A percentile compares a stretch with the other conserved stretches of the same genome.
Conservation (phyloP, 2,797 vertebrate species). For the Muraenolepis orangiensis region DNA sequence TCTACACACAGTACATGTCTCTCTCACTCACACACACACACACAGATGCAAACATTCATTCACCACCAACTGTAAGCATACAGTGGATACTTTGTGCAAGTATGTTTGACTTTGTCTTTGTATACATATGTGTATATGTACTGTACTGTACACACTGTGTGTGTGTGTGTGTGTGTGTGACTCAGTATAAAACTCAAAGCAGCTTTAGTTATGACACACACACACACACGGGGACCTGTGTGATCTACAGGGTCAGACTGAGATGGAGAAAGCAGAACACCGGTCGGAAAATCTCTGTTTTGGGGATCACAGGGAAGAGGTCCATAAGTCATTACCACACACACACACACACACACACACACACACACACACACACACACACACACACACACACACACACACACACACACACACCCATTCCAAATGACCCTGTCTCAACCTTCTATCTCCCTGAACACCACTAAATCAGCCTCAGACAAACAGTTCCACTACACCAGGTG, state of each 20-base stretch:
- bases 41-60: constrained; percentile 25
- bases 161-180: neutral
- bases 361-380: constrained; percentile 14
- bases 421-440: constrained; percentile 25
- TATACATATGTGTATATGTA: constrained; percentile 1
- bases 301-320: constrained; percentile 48
- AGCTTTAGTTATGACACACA: neutral
- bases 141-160: neutral
- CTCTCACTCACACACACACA: constrained; percentile 18
- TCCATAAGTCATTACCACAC: constrained; percentile 39
- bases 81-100: constrained; percentile 16
- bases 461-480: constrained; percentile 50
- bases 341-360: constrained; percentile 4
- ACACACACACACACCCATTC: constrained; percentile 8
- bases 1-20: constrained; percentile 39
- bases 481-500: constrained; percentile 27
- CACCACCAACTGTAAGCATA: constrained; percentile 25
- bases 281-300: constrained; percentile 52
- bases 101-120: neutral
- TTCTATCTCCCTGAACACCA: neutral
- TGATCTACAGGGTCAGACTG: constrained; percentile 53
- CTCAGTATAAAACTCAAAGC: constrained; percentile 10
- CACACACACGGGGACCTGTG: constrained; percentile 22
- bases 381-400: neutral
- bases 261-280: constrained; percentile 64